These are phyloP conservation scores for Anodontia alba DNA, from an alignment of 2,888 invertebrate genomes.

Conservation along the genomic window DNA sequence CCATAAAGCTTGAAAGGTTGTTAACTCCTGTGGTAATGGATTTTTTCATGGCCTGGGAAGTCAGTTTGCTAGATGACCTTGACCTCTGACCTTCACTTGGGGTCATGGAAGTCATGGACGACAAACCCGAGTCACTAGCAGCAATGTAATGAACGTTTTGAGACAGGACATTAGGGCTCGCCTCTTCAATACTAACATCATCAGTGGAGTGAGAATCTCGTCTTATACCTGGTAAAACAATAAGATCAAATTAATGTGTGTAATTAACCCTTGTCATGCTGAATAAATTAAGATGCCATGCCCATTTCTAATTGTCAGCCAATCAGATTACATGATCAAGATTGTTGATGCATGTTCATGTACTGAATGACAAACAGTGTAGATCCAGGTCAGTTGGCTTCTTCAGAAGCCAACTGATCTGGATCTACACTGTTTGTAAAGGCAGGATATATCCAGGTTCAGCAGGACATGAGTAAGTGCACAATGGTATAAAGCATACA, in stretches of 20 bases:
- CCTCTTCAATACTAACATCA: slow-evolving; percentile 28
- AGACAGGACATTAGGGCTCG: slow-evolving; percentile 33
- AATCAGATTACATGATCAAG: too few species aligned
- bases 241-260: not conserved
- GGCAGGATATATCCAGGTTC: too few species aligned
- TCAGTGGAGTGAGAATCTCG: slow-evolving; percentile 53
- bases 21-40: slow-evolving; percentile 93
- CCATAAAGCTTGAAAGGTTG: slow-evolving; percentile 93
- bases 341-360: too few species aligned
- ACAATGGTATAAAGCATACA: too few species aligned
- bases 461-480: too few species aligned
- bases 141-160: slow-evolving; percentile 49
- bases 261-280: too few species aligned
- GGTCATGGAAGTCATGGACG: slow-evolving; percentile 38
- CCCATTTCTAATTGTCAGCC: too few species aligned
- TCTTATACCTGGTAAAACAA: slow-evolving; percentile 26
- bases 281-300: not conserved
- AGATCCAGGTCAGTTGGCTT: not conserved
- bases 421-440: too few species aligned
- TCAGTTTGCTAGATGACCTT: slow-evolving; percentile 55
- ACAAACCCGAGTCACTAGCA: slow-evolving; percentile 73
- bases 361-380: not conserved
- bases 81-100: slow-evolving; percentile 42
- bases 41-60: slow-evolving; percentile 88
- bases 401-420: too few species aligned